Base-by-base conservation (phyloP, 2,888 invertebrate genomes). In the Acleris literana region DNA sequence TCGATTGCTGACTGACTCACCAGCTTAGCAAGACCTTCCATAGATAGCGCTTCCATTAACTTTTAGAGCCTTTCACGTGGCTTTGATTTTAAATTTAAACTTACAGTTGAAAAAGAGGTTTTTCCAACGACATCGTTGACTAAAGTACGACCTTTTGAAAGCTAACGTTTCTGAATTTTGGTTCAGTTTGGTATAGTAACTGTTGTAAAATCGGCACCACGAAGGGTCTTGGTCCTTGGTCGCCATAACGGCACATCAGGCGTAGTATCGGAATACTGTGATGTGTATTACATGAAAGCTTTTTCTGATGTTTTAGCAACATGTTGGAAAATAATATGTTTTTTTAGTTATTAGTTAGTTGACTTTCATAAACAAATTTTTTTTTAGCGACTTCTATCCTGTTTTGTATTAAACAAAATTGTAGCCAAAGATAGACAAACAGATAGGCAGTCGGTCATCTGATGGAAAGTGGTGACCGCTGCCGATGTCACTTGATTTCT, bases 1-100 rank as follows among this genome's bases (percentile, higher is more conserved):
- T 83, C 80, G 78, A 51, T 46, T 46, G 46, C 46, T 6, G 46
- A n/a, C 46, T 46, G 46, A 46, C 39, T 39, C 13, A 11, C 46
- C 46, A 46, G 46, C 17, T 17, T 51, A 22, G 51, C 22, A 13
- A 51, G 20, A 51, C 51, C 22, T 46, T n/a, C 7, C 7, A 6
- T 7, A n/a, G 46, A 46, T 46, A 46, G n/a, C n/a, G 33, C n/a
- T 44, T 44, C 44, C 16, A 16, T 0, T 44, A n/a, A 46, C 7
- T 17, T 2, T n/a, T 0, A 13, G 46, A 6, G 6, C 5, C n/a
- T 46, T 17, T 5, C 17, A 17, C 46, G 17, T 46, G 5, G 17
- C 1, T 16, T 46, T n/a, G n/a, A 46, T 46, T 46, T 46, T 17
- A 7, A n/a, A n/a, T 17, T 46, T n/a, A 16, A 46, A n/a, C 6